These are phyloP conservation scores for Habropoda laboriosa DNA, from an alignment of 1,140 invertebrate species.

Conservation along the genomic window DNA sequence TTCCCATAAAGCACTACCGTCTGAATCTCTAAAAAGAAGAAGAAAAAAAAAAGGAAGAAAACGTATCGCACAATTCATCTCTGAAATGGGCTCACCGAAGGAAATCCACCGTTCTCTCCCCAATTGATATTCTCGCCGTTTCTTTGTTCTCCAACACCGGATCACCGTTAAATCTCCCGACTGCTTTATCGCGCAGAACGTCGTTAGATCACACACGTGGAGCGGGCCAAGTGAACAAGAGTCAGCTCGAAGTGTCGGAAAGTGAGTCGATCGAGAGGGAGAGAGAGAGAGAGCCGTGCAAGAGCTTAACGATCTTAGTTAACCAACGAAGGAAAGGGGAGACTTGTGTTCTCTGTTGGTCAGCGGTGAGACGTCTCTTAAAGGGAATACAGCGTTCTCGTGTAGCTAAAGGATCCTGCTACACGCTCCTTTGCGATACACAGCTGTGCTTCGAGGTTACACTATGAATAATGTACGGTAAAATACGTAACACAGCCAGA, in stretches of 20 bases:
- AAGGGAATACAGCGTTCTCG: conserved; percentile 48
- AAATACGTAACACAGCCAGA: conserved; percentile 35
- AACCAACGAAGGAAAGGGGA: conserved; percentile 55
- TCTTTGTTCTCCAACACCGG: conserved; percentile 54
- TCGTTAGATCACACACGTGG: too few species aligned
- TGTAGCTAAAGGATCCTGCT: not conserved
- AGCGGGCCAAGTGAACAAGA: too few species aligned
- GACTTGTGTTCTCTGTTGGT: conserved; percentile 20
- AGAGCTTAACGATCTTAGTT: conserved; percentile 64
- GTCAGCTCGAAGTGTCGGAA: too few species aligned
- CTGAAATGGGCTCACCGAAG: conserved; percentile 9
- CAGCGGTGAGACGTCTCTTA: conserved; percentile 37
- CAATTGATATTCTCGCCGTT: conserved; percentile 38
- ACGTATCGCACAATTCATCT: conserved; percentile 19
- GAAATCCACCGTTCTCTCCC: conserved; percentile 25
- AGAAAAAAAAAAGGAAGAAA: not conserved
- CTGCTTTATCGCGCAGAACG: conserved; percentile 65
- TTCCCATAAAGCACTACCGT: conserved; percentile 43
- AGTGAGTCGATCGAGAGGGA: too few species aligned
- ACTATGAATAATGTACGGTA: conserved; percentile 43
- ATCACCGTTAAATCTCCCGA: conserved; percentile 38
- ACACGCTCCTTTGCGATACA: not conserved
- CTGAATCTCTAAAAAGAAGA: too few species aligned
- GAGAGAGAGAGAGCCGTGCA: conserved; percentile 18
- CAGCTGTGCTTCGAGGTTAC: not conserved